These are phyloP conservation scores for Meiosimyza platycephala DNA, from an alignment of 2,888 invertebrate species.

Conservation along the genomic window DNA sequence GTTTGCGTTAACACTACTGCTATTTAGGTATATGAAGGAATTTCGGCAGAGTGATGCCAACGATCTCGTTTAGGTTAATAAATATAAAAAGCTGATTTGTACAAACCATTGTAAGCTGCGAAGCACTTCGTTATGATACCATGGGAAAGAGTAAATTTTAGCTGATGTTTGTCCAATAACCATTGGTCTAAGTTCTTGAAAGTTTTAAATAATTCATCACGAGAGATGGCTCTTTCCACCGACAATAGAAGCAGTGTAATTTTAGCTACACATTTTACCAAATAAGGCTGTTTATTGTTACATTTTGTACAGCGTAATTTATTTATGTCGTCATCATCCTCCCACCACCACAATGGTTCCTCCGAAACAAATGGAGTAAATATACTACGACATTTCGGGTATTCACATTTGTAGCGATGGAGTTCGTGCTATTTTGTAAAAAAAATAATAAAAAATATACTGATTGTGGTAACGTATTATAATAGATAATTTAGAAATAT, in stretches of 20 bases:
- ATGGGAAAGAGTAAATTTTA: constrained; percentile 46
- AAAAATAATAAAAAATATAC: too few species aligned
- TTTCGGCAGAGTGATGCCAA: too few species aligned
- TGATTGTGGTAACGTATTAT: too few species aligned
- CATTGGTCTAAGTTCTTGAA: constrained; percentile 38
- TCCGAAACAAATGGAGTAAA: constrained; percentile 47
- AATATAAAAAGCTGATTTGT: too few species aligned
- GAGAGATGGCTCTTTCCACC: constrained; percentile 3
- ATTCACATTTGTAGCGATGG: constrained; percentile 56
- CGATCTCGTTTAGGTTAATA: too few species aligned
- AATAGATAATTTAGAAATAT: too few species aligned
- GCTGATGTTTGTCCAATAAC: constrained; percentile 48
- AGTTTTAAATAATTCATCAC: constrained; percentile 45
- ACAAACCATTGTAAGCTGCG: constrained; percentile 45
- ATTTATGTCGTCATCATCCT: background rate
- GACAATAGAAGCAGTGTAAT: constrained; percentile 36
- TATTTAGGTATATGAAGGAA: too few species aligned
- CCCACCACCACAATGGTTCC: constrained; percentile 51
- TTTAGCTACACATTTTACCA: constrained; percentile 39
- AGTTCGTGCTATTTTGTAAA: constrained; percentile 47
- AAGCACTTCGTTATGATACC: constrained; percentile 43
- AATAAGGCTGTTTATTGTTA: constrained; percentile 43
- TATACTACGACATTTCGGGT: constrained; percentile 45
- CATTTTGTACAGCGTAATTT: constrained; percentile 28
- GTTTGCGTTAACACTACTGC: too few species aligned